Conservation (phyloP, 2,888 invertebrate species). For the Philereme vetulata region DNA sequence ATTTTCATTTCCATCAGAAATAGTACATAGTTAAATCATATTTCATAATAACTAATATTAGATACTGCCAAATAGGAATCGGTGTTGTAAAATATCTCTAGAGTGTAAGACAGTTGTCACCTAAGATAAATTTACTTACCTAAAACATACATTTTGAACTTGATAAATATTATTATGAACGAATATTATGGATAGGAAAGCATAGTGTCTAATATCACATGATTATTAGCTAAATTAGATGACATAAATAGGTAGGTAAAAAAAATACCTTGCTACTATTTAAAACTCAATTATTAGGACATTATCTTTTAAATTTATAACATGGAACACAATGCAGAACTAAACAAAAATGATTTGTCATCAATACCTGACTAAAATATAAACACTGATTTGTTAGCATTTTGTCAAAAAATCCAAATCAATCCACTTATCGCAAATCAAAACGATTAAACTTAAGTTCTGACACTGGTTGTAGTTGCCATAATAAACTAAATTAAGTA, state of each 20-base stretch:
- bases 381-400: background rate
- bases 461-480: constrained; percentile 48
- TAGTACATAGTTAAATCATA: constrained; percentile 44
- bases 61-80: constrained; percentile 81
- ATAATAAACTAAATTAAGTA: constrained; percentile 45
- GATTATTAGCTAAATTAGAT: constrained; percentile 48
- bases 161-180: constrained; percentile 39
- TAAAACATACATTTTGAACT: constrained; percentile 35
- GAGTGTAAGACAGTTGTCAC: constrained; percentile 33
- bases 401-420: background rate
- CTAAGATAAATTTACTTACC: constrained; percentile 28
- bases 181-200: constrained; percentile 41
- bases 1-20: constrained; percentile 65
- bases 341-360: background rate
- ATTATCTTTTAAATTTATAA: background rate
- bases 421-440: background rate
- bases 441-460: constrained; percentile 34
- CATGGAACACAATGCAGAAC: constrained; percentile 1
- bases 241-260: constrained; percentile 33
- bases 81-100: constrained; percentile 69
- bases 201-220: constrained; percentile 67
- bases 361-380: background rate
- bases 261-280: constrained; percentile 11
- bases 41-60: constrained; percentile 61
- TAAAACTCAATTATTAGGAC: constrained; percentile 25